Evolutionary conservation across 2,113 vertebrate species (phyloP).

Genomic region (Arizona elegans): DNA sequence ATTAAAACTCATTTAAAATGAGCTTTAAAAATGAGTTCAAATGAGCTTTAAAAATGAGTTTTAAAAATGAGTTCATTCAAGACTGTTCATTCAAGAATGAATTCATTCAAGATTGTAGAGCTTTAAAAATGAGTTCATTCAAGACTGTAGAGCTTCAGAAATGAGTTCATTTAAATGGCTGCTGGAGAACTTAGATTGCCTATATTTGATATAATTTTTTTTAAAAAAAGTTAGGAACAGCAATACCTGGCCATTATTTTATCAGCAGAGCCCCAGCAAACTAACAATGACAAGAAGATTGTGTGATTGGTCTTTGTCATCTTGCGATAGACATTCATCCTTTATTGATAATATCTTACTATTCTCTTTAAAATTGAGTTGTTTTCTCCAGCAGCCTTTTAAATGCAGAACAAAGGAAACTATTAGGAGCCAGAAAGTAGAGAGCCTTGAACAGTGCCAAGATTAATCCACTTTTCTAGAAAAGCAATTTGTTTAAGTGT

Average conservation of each 20-base stretch:
- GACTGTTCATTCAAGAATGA: too few relatives aligned
- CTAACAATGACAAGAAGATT: neutral
- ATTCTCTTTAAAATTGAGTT: neutral
- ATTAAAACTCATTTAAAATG: too few relatives aligned
- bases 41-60: too few relatives aligned
- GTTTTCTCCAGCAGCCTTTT: neutral
- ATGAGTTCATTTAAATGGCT: too few relatives aligned
- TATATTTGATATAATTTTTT: neutral
- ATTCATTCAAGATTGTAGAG: too few relatives aligned
- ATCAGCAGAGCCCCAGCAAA: neutral
- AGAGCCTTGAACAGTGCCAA: slow-evolving; percentile 49
- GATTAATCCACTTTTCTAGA: slow-evolving; percentile 57
- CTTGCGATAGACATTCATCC: slow-evolving; percentile 14
- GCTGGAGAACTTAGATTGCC: neutral
- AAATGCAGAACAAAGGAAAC: slow-evolving; percentile 41
- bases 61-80: too few relatives aligned
- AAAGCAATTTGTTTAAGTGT: slow-evolving; percentile 44
- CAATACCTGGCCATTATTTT: neutral
- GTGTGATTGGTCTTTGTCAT: neutral
- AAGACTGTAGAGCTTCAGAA: too few relatives aligned
- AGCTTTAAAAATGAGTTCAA: too few relatives aligned
- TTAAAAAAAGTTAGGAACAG: neutral
- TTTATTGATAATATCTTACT: slow-evolving; percentile 36
- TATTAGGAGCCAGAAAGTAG: neutral
- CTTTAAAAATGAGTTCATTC: neutral